Percentiles rank a stretch among this genome's conserved stretches.
Conservation (phyloP, 2,113 vertebrate species). For the Myotis brandtii region DNA sequence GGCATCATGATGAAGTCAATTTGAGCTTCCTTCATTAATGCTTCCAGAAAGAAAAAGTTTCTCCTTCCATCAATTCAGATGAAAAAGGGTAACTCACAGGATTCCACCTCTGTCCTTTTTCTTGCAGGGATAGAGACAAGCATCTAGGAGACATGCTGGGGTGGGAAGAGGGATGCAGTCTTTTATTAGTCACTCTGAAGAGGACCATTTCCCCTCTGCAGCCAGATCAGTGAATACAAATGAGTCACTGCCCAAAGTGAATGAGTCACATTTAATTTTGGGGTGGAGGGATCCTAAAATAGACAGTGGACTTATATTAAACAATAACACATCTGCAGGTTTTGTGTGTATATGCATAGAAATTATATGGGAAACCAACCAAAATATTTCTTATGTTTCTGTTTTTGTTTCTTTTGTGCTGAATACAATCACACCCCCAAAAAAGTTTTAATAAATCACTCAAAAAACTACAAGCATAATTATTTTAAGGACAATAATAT, state of each 20-base stretch:
- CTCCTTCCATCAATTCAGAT: background rate
- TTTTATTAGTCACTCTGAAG: background rate
- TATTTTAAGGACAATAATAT: constrained; percentile 11
- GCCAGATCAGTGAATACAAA: background rate
- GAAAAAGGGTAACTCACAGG: background rate
- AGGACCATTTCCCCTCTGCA: background rate
- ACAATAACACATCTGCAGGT: background rate
- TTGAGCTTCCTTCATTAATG: background rate
- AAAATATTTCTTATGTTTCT: constrained; percentile 11
- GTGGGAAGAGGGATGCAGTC: background rate
- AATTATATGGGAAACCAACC: constrained; percentile 13
- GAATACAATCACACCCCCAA: background rate
- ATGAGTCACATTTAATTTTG: background rate
- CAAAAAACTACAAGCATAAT: background rate
- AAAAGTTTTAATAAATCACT: background rate
- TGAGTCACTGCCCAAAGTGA: background rate
- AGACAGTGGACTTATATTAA: background rate
- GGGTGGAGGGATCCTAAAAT: background rate
- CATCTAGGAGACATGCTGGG: background rate
- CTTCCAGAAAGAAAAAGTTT: background rate
- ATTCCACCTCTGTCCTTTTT: background rate
- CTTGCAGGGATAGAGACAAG: background rate
- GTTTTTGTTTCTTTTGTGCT: background rate
- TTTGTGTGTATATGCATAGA: background rate
- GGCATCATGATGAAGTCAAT: background rate